Conservation (phyloP, 2,113 vertebrate species). For the Copsychus sechellarum region DNA sequence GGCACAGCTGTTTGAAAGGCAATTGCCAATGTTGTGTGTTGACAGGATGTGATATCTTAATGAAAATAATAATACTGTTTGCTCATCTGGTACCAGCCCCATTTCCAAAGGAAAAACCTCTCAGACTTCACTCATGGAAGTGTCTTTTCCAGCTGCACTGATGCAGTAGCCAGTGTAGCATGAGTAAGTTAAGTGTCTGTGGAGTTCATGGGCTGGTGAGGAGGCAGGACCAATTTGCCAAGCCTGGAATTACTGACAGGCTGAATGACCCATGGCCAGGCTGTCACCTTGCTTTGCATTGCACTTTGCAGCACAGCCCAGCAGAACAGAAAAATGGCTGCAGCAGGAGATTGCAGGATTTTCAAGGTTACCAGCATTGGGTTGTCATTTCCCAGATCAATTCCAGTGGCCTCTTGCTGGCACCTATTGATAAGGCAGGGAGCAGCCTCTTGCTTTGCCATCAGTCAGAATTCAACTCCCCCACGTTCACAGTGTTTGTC, state of each 20-base stretch:
- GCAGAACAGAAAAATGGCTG: background rate
- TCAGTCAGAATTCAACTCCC: background rate
- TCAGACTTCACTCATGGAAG: background rate
- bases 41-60: background rate
- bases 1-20: background rate
- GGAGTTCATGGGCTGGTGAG: slow-evolving; percentile 44
- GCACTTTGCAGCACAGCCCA: background rate
- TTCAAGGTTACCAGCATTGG: slow-evolving; percentile 24
- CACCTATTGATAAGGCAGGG: background rate
- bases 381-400: background rate
- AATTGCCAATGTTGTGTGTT: background rate
- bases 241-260: slow-evolving; percentile 30
- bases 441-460: background rate
- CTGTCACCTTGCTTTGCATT: background rate
- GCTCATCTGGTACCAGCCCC: background rate
- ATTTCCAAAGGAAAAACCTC: background rate
- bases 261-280: slow-evolving; percentile 32
- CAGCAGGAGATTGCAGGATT: background rate
- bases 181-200: slow-evolving; percentile 1
- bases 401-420: background rate
- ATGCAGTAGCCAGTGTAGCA: background rate
- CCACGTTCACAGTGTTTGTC: background rate
- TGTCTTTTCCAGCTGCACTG: background rate
- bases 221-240: slow-evolving; percentile 45
- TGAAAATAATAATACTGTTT: background rate